Conservation (phyloP, 2,888 invertebrate species). For the Tachystola acroxantha region DNA sequence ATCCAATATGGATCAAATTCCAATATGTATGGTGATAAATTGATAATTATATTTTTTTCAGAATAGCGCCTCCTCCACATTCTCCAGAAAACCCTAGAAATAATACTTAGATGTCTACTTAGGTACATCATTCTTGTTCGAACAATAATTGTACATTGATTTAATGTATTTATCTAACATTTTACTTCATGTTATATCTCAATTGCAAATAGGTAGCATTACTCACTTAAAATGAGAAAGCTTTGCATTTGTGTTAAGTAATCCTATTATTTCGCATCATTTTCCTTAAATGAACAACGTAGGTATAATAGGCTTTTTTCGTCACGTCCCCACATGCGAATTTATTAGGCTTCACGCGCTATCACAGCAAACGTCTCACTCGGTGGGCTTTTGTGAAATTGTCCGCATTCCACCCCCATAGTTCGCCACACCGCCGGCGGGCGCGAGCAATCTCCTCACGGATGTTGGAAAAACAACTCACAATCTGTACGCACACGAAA, state of each 20-base stretch:
- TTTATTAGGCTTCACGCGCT: slow-evolving; percentile 64
- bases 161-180: too few species aligned
- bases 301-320: slow-evolving; percentile 47
- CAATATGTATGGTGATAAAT: too few species aligned
- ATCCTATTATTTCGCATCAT: slow-evolving; percentile 7
- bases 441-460: slow-evolving; percentile 35
- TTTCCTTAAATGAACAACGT: slow-evolving; percentile 8
- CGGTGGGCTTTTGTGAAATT: slow-evolving; percentile 61
- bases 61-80: too few species aligned
- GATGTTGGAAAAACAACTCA: slow-evolving; percentile 41
- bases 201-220: too few species aligned
- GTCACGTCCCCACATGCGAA: slow-evolving; percentile 50
- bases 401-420: slow-evolving; percentile 59
- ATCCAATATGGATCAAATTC: too few species aligned
- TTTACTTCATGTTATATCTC: neutral
- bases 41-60: too few species aligned
- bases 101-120: too few species aligned
- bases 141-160: neutral
- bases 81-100: too few species aligned
- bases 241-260: slow-evolving; percentile 1
- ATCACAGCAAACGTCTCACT: slow-evolving; percentile 64
- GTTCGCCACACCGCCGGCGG: slow-evolving; percentile 45
- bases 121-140: too few species aligned
- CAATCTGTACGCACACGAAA: neutral
- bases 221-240: too few species aligned